These are phyloP conservation scores for Brachymystax lenok DNA, from an alignment of 2,797 vertebrate genomes.

Conservation along the genomic window DNA sequence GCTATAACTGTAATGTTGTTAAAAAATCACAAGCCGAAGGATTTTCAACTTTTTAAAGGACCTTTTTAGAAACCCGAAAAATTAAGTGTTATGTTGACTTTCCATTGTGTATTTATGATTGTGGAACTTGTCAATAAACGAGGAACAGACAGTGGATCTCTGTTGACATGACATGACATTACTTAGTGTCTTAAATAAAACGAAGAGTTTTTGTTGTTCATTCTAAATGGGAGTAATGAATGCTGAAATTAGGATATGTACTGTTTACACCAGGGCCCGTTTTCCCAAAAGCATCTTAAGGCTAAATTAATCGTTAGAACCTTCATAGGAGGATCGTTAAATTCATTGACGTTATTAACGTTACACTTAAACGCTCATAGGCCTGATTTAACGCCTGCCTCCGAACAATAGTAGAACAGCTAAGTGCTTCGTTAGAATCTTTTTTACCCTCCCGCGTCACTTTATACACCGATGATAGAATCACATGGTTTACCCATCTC, in stretches of 20 bases:
- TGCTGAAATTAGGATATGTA: constrained; percentile 2
- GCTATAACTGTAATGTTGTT: constrained; percentile 37
- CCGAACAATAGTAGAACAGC: too few species aligned
- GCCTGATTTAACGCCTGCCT: too few species aligned
- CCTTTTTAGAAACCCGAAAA: neutral
- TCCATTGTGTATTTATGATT: constrained; percentile 15
- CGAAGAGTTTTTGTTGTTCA: neutral
- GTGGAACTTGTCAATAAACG: neutral
- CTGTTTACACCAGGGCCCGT: neutral
- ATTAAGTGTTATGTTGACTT: neutral
- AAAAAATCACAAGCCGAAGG: constrained; percentile 42
- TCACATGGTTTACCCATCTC: too few species aligned
- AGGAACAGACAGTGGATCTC: neutral
- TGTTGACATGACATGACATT: neutral
- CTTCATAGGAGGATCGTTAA: too few species aligned
- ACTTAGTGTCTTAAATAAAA: neutral
- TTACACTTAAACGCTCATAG: too few species aligned
- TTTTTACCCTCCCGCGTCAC: too few species aligned
- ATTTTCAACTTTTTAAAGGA: constrained; percentile 22
- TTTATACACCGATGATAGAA: too few species aligned
- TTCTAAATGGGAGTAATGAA: constrained; percentile 9
- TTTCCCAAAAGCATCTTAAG: too few species aligned
- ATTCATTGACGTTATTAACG: too few species aligned
- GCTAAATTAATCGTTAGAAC: too few species aligned
- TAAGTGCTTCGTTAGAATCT: too few species aligned